Evolutionary conservation across 2,113 vertebrate species (phyloP), one percentile per base, ranked within the genome.

Genomic region (Coturnix japonica): DNA sequence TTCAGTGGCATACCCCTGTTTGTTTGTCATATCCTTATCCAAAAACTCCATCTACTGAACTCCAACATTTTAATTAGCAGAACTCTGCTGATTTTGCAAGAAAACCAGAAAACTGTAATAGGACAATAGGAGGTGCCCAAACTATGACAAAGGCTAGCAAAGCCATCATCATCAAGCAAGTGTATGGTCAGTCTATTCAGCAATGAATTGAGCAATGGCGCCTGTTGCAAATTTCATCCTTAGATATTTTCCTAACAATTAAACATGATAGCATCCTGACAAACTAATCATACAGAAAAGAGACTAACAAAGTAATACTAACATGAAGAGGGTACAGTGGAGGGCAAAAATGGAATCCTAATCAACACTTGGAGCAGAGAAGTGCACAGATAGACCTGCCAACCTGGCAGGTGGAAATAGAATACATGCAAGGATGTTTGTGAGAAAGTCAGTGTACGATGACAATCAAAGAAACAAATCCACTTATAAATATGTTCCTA

Each of bases 371-470:
- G 43, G 25, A 87, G 57, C 13, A n/a, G 17, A 51, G 33, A 47
- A 59, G 67, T 6, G 80, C 10, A 16, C 9, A 65, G 14, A 56
- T 14, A 63, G 21, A 22, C 1, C 47, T 65, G 41, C 47, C 2
- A 2, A 26, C 30, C 23, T 65, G 35, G 22, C 35, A 64, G 26
- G n/a, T 81, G 17, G 43, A 94, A 81, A 69, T 13, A 28, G 33
- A 71, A 25, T n/a, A 47, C 4, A 5, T 5, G 9, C 17, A 71
- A 37, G 26, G 39, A 37, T 31, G 28, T 13, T 70, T 63, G 23
- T 13, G n/a, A 28, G 31, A 54, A 81, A 70, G 17, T 67, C 37
- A 79, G 17, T 0, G 1, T 1, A 0, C 17, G 7, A 39, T 13
- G 86, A 54, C 26, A 67, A 43, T 7, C 25, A 92, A 61, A 15